phyloP scores from a whole-genome alignment of 2,888 invertebrate genomes.

The Hirtodrosophila duncani region DNA sequence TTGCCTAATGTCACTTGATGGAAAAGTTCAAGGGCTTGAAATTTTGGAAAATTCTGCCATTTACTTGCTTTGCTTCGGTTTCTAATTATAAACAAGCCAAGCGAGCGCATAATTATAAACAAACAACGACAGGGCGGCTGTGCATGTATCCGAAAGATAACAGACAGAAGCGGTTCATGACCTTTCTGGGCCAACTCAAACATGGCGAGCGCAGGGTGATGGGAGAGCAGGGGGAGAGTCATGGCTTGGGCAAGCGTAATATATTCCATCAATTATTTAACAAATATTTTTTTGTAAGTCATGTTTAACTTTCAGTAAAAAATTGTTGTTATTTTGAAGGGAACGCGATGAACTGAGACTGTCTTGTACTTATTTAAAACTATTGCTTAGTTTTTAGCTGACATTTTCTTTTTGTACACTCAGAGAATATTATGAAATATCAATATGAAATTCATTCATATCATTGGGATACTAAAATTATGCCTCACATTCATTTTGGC shows the following conservation, averaged over 20 bases:
- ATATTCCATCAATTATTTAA: slow-evolving; percentile 34
- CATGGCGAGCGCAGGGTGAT: slow-evolving; percentile 15
- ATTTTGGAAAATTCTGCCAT: slow-evolving; percentile 33
- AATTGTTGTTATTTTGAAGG: too few relatives aligned
- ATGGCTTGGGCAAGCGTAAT: too few relatives aligned
- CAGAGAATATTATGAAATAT: too few relatives aligned
- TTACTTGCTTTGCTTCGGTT: slow-evolving; percentile 35
- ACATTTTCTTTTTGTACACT: too few relatives aligned
- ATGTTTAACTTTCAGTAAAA: too few relatives aligned
- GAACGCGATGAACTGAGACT: too few relatives aligned
- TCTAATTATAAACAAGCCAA: slow-evolving; percentile 55
- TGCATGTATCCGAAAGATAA: slow-evolving; percentile 40
- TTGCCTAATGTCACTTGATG: not conserved
- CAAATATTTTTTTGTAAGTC: slow-evolving; percentile 19
- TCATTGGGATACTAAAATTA: too few relatives aligned
- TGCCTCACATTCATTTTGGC: too few relatives aligned
- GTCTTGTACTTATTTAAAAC: too few relatives aligned
- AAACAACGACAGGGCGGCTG: slow-evolving; percentile 40
- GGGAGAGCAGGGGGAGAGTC: slow-evolving; percentile 3
- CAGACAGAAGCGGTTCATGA: slow-evolving; percentile 17
- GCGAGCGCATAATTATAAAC: slow-evolving; percentile 66
- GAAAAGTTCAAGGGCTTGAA: slow-evolving; percentile 26
- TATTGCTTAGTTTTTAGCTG: too few relatives aligned
- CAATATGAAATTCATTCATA: too few relatives aligned
- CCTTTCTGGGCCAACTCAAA: slow-evolving; percentile 23